These are phyloP conservation scores for Drosophila trichaetosa DNA, from an alignment of 2,888 invertebrate genomes.

Conservation along the genomic window DNA sequence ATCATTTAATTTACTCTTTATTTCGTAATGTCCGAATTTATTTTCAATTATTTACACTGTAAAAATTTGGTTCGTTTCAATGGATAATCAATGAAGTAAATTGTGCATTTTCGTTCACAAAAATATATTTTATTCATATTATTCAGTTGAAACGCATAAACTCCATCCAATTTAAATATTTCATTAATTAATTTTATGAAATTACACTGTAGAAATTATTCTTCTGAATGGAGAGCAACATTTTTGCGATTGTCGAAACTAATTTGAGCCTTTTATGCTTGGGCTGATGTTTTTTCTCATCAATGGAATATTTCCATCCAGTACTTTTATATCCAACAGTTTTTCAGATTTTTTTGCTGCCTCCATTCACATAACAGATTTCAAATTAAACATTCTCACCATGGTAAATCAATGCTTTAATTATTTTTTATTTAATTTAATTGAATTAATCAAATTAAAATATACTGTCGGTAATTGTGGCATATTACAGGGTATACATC, in stretches of 20 bases:
- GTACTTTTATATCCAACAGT: no score
- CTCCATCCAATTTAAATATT: background rate
- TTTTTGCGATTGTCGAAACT: no score
- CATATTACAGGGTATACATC: slow-evolving; percentile 1
- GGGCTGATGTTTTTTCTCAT: no score
- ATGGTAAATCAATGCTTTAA: background rate
- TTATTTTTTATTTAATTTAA: no score
- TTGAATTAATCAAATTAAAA: background rate
- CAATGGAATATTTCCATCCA: no score
- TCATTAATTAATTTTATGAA: background rate
- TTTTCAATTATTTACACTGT: background rate
- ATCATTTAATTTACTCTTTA: background rate
- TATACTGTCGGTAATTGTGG: background rate
- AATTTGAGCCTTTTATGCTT: no score
- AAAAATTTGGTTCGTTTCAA: background rate
- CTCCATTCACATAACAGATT: no score
- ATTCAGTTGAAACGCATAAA: background rate
- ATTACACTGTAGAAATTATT: background rate
- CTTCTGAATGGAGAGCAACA: no score
- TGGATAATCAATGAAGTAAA: background rate
- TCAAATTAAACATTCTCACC: background rate
- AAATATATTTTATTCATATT: background rate
- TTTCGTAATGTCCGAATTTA: background rate
- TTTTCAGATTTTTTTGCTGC: no score
- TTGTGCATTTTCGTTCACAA: background rate